Evolutionary conservation across 2,888 invertebrate genomes (phyloP).

Genomic region (Drosophila greeni): DNA sequence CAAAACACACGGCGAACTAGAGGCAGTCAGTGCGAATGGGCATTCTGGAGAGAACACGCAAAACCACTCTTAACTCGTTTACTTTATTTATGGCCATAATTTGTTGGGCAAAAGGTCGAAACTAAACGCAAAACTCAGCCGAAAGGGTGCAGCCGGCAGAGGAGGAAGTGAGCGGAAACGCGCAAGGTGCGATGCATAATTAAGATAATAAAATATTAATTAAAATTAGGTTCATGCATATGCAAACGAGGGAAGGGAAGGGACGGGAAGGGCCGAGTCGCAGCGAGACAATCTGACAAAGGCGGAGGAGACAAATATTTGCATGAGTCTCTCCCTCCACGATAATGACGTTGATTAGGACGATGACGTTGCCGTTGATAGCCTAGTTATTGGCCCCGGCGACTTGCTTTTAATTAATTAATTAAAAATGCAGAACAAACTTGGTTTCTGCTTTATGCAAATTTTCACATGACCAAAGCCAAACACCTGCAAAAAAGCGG

Average conservation of each 20-base stretch:
- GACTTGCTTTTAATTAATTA: conserved; percentile 68
- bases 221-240: conserved; percentile 74
- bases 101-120: conserved; percentile 75
- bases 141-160: conserved; percentile 45
- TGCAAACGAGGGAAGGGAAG: conserved; percentile 49
- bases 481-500: conserved; percentile 47
- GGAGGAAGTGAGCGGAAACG: conserved; percentile 17
- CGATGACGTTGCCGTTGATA: conserved; percentile 60
- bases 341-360: conserved; percentile 62
- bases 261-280: background rate
- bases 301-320: conserved; percentile 61
- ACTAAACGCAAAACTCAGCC: conserved; percentile 48
- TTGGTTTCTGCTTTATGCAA: conserved; percentile 56
- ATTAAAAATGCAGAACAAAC: conserved; percentile 67
- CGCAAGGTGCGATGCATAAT: conserved; percentile 76
- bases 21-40: conserved; percentile 30
- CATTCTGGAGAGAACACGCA: conserved; percentile 56
- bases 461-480: conserved; percentile 50
- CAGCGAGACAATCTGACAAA: background rate
- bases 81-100: conserved; percentile 76
- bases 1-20: conserved; percentile 6
- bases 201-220: conserved; percentile 78
- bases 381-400: conserved; percentile 64
- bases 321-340: conserved; percentile 32
- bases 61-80: conserved; percentile 75